Base-by-base conservation (phyloP, 1,140 invertebrate species). In the Euura saliciscinereae region DNA sequence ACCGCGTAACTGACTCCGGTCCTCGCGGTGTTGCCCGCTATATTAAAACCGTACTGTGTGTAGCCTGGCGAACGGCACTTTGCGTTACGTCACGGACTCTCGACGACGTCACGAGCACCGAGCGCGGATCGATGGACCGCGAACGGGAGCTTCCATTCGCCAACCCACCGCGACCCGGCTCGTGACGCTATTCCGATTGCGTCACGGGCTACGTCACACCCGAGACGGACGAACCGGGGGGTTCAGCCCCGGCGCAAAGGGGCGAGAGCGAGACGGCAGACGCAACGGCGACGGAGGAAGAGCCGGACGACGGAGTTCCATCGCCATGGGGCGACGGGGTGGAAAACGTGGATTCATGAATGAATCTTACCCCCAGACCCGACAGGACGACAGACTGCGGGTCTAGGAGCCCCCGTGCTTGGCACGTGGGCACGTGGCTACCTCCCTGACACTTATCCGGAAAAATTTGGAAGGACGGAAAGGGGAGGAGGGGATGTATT, bases 31-130 rank as follows among this genome's bases (percentile, higher is more conserved):
- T 82, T 80, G 82, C 77, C 82, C 82, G 80, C 84, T 86, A 86
- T 86, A 86, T 86, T 85, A 86, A 86, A 86, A 86, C 84, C 84
- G 85, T 85, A 84, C 82, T 80, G 83, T 84, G 83, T 85, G 84
- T 85, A 85, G 83, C 82, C 51, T 59, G 80, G 77, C 80, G 80
- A 64, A 66, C 65, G 65, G 69, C 11, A 46, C 45, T 76, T 78
- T 76, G 70, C 28, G 28, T 28, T 28, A 28, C 28, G 72, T 83
- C 80, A 83, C 81, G 28, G 28, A 82, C 81, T 82, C 72, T 65
- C 84, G 84, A 6, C 51, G 10, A 59, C 51, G 79, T 76, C 75
- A 79, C 78, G 74, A 80, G 78, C 79, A 77, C 78, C 59, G 43
- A 65, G 45, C 7, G 44, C 76, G 77, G 82, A 85, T 85, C 83